Evolutionary conservation across 2,113 vertebrate genomes (phyloP).

Genomic region (Lucifuga dentata): DNA sequence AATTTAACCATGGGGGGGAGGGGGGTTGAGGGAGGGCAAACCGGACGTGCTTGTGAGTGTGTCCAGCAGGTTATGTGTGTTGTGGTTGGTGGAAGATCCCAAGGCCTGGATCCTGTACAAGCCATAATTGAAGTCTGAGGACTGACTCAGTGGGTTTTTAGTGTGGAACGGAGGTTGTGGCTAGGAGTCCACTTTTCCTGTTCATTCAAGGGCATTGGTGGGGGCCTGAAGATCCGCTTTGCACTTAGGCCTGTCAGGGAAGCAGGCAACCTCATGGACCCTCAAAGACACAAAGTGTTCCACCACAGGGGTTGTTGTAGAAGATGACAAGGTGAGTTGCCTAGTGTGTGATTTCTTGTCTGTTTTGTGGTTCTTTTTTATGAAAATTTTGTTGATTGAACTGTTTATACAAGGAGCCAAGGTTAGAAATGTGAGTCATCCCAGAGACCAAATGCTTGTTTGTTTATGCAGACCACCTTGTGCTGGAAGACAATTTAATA

Average conservation of each 20-base stretch:
- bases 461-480: conserved; percentile 8
- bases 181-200: conserved; percentile 59
- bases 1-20: conserved; percentile 71
- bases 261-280: conserved; percentile 65
- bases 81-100: conserved; percentile 56
- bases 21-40: conserved; percentile 14
- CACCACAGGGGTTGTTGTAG: conserved; percentile 66
- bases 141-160: conserved; percentile 21
- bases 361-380: conserved; percentile 7
- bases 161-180: conserved; percentile 47
- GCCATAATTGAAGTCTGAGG: conserved; percentile 28
- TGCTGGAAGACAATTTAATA: not conserved
- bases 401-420: not conserved
- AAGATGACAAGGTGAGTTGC: conserved; percentile 71
- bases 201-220: conserved; percentile 79
- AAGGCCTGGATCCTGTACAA: conserved; percentile 43
- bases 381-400: not conserved
- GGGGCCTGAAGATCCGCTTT: conserved; percentile 40
- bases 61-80: conserved; percentile 50
- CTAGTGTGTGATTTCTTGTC: not conserved
- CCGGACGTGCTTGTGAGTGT: conserved; percentile 60
- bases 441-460: not conserved
- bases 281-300: conserved; percentile 24
- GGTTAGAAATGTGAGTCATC: not conserved
- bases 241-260: conserved; percentile 47